Evolutionary conservation across 1,140 invertebrate species (phyloP).

Genomic region (Micrasema longulum): DNA sequence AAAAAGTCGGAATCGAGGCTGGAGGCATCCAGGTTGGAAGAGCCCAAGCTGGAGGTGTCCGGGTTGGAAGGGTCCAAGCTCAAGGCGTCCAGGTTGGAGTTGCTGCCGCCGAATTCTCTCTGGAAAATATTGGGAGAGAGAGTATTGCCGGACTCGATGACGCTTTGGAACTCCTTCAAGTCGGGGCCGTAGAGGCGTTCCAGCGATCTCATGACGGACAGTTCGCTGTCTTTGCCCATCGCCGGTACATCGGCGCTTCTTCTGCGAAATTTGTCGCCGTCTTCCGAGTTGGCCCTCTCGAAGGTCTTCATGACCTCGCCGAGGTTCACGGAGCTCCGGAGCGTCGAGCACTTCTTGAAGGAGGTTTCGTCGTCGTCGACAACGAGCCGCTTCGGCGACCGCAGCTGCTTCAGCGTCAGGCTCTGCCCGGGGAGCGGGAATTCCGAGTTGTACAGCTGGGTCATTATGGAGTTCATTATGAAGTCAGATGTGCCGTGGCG

Average conservation of each 20-base stretch:
- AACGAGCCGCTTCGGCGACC: conserved; percentile 44
- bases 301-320: conserved; percentile 41
- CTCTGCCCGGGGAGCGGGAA: conserved; percentile 73
- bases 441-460: conserved; percentile 71
- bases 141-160: neutral
- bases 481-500: conserved; percentile 73
- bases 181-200: conserved; percentile 45
- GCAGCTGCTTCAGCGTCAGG: conserved; percentile 60
- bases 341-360: conserved; percentile 41
- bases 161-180: conserved; percentile 42
- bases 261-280: conserved; percentile 28
- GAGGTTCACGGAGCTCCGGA: conserved; percentile 51
- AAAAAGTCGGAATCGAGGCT: neutral
- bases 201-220: conserved; percentile 44
- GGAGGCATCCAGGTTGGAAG: no score
- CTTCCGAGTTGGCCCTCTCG: conserved; percentile 9
- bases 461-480: conserved; percentile 69
- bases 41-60: no score
- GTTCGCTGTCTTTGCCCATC: conserved; percentile 22
- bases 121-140: conserved; percentile 20
- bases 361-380: neutral
- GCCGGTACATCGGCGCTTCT: conserved; percentile 44
- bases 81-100: conserved; percentile 9
- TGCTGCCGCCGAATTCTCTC: conserved; percentile 38
- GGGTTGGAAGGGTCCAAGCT: no score